Percentiles rank a stretch among this genome's conserved stretches.
Conservation (phyloP, 2,797 vertebrate species). For the Cyclura pinguis region DNA sequence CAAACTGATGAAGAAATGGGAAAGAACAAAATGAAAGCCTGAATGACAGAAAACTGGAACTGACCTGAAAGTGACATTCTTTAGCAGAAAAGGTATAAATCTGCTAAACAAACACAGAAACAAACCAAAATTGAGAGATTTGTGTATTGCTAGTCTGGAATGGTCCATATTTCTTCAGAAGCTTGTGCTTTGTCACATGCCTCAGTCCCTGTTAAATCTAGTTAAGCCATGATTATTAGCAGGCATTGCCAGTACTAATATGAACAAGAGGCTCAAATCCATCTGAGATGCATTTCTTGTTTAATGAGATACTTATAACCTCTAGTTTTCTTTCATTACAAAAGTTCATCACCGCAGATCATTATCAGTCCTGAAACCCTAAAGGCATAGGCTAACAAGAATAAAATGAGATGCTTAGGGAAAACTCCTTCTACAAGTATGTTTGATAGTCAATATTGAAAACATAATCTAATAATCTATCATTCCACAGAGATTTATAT, state of each 20-base stretch:
- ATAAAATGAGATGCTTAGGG: conserved; percentile 67
- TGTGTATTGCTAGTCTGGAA: not conserved
- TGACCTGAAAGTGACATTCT: not conserved
- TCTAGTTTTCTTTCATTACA: conserved; percentile 76
- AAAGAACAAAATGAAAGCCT: too few species aligned
- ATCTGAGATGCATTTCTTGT: conserved; percentile 73
- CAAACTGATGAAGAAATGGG: too few species aligned
- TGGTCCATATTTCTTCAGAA: not conserved
- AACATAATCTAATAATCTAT: conserved; percentile 81
- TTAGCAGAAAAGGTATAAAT: not conserved
- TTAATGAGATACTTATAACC: conserved; percentile 76
- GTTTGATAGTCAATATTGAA: conserved; percentile 78
- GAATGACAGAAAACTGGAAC: too few species aligned
- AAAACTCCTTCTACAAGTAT: conserved; percentile 70
- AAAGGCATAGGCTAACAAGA: conserved; percentile 71
- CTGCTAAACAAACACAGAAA: not conserved
- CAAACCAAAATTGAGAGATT: not conserved
- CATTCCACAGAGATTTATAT: conserved; percentile 72
- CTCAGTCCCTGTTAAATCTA: conserved; percentile 8
- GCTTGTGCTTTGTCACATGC: not conserved
- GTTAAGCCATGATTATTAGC: conserved; percentile 8
- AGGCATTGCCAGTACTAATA: conserved; percentile 53
- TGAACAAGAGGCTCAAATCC: conserved; percentile 69
- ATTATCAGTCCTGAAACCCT: conserved; percentile 68
- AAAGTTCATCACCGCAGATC: conserved; percentile 74